phyloP scores from a whole-genome alignment of 2,797 vertebrate species.

The Staurois parvus region DNA sequence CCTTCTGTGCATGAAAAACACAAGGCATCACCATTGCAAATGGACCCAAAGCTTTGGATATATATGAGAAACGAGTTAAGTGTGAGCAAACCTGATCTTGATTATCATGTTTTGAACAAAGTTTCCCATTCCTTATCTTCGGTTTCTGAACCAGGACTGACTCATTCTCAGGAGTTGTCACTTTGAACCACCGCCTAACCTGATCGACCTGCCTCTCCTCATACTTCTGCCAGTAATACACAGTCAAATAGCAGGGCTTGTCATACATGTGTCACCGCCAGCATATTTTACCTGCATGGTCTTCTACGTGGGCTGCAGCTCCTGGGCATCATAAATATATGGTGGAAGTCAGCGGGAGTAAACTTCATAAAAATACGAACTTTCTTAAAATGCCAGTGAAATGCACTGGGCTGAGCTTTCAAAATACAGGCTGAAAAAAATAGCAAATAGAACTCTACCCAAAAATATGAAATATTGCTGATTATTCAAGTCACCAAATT shows the following conservation, averaged over 20 bases:
- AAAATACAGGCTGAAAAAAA: no score
- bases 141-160: neutral
- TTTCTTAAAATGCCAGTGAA: no score
- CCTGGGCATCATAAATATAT: neutral
- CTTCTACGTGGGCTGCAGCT: neutral
- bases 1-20: no score
- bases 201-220: constrained; percentile 21
- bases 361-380: no score
- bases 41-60: no score
- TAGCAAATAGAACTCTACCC: no score
- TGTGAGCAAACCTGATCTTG: neutral
- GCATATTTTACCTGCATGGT: neutral
- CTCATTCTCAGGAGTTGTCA: constrained; percentile 18
- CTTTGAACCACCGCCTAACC: neutral
- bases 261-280: neutral
- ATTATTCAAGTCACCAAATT: no score
- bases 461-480: no score
- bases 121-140: neutral
- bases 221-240: neutral
- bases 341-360: no score
- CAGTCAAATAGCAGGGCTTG: neutral
- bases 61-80: neutral
- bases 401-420: no score
- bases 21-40: no score
- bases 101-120: neutral